A percentile compares a stretch with the other conserved stretches of the same genome.
Evolutionary conservation across 2,888 invertebrate species (phyloP).

Genomic region (Stenichneumon culpator): DNA sequence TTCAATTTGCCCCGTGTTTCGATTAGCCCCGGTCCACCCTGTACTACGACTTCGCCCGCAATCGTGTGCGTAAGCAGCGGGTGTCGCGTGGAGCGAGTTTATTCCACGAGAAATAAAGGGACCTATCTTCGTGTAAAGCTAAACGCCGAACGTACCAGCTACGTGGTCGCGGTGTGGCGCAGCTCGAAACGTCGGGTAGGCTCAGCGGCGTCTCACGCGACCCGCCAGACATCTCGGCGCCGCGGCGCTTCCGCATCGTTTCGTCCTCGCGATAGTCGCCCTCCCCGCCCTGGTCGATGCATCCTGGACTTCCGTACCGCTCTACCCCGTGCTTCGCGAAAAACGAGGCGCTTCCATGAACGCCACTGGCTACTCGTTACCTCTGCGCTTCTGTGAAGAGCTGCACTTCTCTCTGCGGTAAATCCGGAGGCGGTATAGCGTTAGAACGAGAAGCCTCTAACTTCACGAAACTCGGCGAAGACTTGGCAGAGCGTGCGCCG

Average conservation of each 20-base stretch:
- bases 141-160: conserved; percentile 40
- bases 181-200: conserved; percentile 65
- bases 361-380: conserved; percentile 27
- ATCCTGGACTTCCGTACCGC: conserved; percentile 61
- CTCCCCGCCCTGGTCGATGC: conserved; percentile 67
- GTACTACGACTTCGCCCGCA: not conserved
- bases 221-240: conserved; percentile 73
- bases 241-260: conserved; percentile 74
- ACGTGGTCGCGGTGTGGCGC: conserved; percentile 39
- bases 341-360: conserved; percentile 16
- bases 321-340: not conserved
- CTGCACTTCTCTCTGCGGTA: not conserved
- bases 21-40: not conserved
- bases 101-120: conserved; percentile 40
- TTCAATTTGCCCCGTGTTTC: not conserved
- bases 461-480: not conserved
- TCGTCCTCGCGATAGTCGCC: conserved; percentile 67
- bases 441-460: not conserved
- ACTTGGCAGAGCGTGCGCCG: not conserved
- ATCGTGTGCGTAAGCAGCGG: conserved; percentile 36
- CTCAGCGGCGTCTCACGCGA: conserved; percentile 75
- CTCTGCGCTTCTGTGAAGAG: not conserved
- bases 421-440: not conserved
- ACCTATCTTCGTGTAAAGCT: conserved; percentile 50
- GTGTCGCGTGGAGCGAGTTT: conserved; percentile 21